A percentile compares a stretch with the other conserved stretches of the same genome.
Conservation (phyloP, 1,140 invertebrate genomes). For the Spodoptera litura region DNA sequence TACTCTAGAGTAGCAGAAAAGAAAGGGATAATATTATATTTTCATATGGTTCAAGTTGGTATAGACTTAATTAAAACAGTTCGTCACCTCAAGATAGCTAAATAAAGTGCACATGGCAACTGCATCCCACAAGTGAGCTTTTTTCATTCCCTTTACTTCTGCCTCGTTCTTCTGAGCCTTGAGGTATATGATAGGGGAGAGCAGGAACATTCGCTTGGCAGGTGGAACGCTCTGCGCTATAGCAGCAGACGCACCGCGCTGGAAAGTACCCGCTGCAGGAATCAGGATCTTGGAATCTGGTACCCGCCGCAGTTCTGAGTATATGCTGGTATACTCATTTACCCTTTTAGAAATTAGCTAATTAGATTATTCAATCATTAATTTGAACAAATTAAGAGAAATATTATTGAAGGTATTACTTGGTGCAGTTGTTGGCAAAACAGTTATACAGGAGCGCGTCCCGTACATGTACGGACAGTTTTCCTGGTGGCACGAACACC, state of each 20-base stretch:
- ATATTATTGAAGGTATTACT: constrained; percentile 75
- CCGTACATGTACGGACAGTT: constrained; percentile 85
- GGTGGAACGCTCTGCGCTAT: constrained; percentile 89
- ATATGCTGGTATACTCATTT: constrained; percentile 90
- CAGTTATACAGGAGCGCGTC: constrained; percentile 88
- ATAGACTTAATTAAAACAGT: background rate
- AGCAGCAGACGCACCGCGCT: constrained; percentile 91
- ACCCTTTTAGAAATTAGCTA: constrained; percentile 75
- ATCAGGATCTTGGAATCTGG: constrained; percentile 90
- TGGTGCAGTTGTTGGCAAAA: constrained; percentile 88
- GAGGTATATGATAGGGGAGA: constrained; percentile 92
- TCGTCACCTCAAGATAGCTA: constrained; percentile 91
- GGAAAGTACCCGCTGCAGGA: constrained; percentile 90
- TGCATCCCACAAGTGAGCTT: constrained; percentile 93
- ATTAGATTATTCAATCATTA: background rate
- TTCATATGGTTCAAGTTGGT: background rate
- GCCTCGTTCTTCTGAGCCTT: constrained; percentile 94
- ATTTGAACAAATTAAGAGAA: background rate
- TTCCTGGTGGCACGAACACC: constrained; percentile 88
- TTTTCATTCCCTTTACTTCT: constrained; percentile 95
- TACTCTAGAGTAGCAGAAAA: constrained; percentile 57
- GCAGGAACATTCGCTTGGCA: constrained; percentile 86
- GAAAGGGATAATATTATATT: constrained; percentile 1
- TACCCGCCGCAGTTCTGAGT: constrained; percentile 89
- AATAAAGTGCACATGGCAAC: constrained; percentile 97